Evolutionary conservation across 2,888 invertebrate genomes (phyloP).

Genomic region (Tiliacea citrago): DNA sequence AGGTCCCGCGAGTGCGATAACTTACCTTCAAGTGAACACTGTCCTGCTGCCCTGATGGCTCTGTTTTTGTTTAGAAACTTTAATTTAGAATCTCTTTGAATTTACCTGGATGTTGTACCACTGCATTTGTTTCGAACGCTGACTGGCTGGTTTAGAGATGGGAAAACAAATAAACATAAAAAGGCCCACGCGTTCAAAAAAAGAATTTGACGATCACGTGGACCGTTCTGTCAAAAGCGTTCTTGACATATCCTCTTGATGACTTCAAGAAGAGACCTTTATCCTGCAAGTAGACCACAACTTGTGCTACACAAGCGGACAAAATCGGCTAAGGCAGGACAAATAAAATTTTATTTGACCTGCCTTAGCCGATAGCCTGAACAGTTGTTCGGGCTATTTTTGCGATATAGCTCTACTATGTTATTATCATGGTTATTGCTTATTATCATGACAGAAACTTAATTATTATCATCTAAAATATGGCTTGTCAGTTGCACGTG

Average conservation of each 20-base stretch:
- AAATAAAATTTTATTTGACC: neutral
- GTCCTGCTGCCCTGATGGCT: slow-evolving; percentile 46
- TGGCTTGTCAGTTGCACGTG: neutral
- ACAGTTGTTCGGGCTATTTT: neutral
- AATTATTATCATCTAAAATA: neutral
- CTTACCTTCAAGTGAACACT: slow-evolving; percentile 54
- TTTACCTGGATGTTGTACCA: slow-evolving; percentile 27
- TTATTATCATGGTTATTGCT: neutral
- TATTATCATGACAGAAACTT: neutral
- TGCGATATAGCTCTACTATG: neutral
- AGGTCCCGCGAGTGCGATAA: slow-evolving; percentile 58
- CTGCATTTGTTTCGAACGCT: neutral
- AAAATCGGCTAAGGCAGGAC: too few relatives aligned
- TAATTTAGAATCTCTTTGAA: slow-evolving; percentile 46
- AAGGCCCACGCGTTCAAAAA: neutral
- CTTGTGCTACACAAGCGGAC: neutral
- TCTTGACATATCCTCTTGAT: neutral
- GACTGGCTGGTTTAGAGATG: neutral
- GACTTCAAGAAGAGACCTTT: neutral
- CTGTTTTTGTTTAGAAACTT: slow-evolving; percentile 52
- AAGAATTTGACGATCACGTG: neutral
- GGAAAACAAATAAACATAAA: neutral
- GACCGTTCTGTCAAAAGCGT: neutral
- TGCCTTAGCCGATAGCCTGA: neutral
- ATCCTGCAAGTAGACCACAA: neutral